Evolutionary conservation across 2,888 invertebrate genomes (phyloP).

Genomic region (Blastobasis lacticolella): DNA sequence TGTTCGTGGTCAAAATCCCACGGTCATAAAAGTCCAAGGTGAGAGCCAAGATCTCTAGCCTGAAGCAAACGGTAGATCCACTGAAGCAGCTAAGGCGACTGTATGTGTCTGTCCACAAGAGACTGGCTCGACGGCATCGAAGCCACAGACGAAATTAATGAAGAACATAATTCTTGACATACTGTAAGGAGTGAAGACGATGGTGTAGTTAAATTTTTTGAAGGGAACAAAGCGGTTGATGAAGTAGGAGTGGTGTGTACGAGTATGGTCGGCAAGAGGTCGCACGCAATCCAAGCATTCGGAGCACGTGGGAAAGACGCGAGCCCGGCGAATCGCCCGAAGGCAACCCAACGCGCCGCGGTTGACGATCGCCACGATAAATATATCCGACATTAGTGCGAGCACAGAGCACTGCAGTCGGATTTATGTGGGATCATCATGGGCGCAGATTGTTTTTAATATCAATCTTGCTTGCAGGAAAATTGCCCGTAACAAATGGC

Average conservation of each 20-base stretch:
- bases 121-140: constrained; percentile 21
- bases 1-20: constrained; percentile 49
- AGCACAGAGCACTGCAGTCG: constrained; percentile 41
- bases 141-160: constrained; percentile 37
- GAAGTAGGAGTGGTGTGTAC: constrained; percentile 40
- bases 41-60: constrained; percentile 58
- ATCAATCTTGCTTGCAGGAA: constrained; percentile 9
- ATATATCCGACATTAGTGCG: constrained; percentile 61
- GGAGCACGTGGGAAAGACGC: constrained; percentile 68
- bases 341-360: constrained; percentile 52
- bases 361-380: constrained; percentile 71
- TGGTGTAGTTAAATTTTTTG: constrained; percentile 15
- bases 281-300: constrained; percentile 72
- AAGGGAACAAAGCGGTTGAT: constrained; percentile 27
- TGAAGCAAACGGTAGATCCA: constrained; percentile 68
- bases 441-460: constrained; percentile 18
- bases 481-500: constrained; percentile 3
- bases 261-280: constrained; percentile 49
- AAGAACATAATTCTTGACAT: constrained; percentile 16
- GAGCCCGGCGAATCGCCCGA: constrained; percentile 55
- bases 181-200: constrained; percentile 25
- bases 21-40: constrained; percentile 61
- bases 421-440: constrained; percentile 34
- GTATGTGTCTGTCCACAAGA: constrained; percentile 37
- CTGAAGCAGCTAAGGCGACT: constrained; percentile 59